Base-by-base conservation (phyloP, 2,797 vertebrate genomes). In the Allobates femoralis region DNA sequence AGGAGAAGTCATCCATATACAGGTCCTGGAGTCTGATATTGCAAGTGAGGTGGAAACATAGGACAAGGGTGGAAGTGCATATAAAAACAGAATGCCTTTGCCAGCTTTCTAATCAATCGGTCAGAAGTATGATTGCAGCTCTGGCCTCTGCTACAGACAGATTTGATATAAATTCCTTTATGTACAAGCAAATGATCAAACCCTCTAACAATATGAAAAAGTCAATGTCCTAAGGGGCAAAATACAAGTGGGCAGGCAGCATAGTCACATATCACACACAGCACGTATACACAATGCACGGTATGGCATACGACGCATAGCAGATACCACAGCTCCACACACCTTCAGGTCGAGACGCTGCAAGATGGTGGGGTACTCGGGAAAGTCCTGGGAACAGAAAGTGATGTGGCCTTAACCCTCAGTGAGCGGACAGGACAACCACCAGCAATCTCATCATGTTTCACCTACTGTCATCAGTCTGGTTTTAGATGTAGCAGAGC, bases 291-390 rank as follows among this genome's bases (percentile, higher is more conserved):
- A 86, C 60, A 64, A 71, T 16, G 21, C 62, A 76, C 84, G 19
- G 2, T 28, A 51, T 6, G 58, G 34, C 26, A 67, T 80, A 64
- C 1, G 56, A 30, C n/a, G 64, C 80, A 83, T 19, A 34, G 0
- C n/a, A 0, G 2, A 85, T 6, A 19, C 11, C 64, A 28, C 11
- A 56, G 77, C 87, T 84, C 86, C 90, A 96, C 95, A 91, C 93
- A 95, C 95, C 95, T 96, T 93, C 73, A 93, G 91, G 86, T 93
- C 92, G 85, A 94, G 91, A 87, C 26, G 89, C 88, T 95, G 93
- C 88, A 94, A 92, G 90, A 93, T 90, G 67, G 93, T 92, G 81
- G 92, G 92, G 89, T 93, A 92, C 73, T 90, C 84, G 90, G 90
- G 90, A 89, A 96, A 95, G 89, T 95, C 95, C 95, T 96, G 95